phyloP scores from a whole-genome alignment of 2,797 vertebrate genomes.

The Toxotes lorentzi region DNA sequence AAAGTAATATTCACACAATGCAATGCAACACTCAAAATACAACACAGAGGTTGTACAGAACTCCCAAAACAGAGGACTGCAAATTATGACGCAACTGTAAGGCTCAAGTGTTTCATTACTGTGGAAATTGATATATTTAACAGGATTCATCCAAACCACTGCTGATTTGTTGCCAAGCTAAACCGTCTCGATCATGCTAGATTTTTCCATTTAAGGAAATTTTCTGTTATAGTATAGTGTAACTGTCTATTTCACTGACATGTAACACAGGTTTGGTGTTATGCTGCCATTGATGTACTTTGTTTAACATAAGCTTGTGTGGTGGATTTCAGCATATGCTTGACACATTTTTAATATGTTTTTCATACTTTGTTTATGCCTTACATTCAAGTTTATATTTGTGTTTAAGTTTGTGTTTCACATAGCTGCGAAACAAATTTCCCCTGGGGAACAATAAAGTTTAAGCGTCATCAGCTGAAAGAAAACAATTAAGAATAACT shows the following conservation, averaged over 20 bases:
- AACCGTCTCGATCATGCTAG: neutral
- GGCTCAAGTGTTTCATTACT: neutral
- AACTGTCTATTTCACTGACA: neutral
- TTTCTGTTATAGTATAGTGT: neutral
- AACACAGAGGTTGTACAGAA: neutral
- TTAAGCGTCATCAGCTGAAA: neutral
- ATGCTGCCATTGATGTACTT: conserved; percentile 1
- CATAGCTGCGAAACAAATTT: neutral
- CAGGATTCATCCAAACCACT: neutral
- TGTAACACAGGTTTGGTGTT: neutral
- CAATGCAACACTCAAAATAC: neutral
- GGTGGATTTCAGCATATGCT: neutral
- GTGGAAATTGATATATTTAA: neutral
- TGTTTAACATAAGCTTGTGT: conserved; percentile 6
- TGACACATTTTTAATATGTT: conserved; percentile 8
- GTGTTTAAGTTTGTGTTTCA: conserved; percentile 5
- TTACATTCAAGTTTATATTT: neutral
- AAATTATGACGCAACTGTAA: neutral
- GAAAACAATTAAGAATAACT: neutral
- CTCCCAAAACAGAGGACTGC: neutral
- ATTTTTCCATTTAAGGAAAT: neutral
- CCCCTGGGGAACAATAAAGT: neutral
- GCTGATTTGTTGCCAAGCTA: conserved; percentile 4
- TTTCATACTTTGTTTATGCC: neutral
- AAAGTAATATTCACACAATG: neutral